phyloP scores from a whole-genome alignment of 2,797 vertebrate genomes.

The Tauraco hartlaubi region DNA sequence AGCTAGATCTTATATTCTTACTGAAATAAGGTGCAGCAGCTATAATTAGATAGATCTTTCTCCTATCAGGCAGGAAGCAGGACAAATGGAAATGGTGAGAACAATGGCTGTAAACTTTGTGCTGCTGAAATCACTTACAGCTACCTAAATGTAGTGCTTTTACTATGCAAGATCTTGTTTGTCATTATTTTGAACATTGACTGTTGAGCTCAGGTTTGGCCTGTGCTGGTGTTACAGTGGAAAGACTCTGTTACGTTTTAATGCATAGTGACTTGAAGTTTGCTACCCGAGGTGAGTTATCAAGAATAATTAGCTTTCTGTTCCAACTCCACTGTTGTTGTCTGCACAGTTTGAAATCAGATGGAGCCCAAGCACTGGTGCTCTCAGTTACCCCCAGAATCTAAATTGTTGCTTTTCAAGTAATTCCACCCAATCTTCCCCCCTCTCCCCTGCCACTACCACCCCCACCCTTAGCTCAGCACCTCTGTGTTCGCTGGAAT shows the following conservation, averaged over 20 bases:
- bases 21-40: not conserved
- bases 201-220: not conserved
- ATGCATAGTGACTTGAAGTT: not conserved
- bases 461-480: not conserved
- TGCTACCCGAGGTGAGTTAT: not conserved
- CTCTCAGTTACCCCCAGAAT: not conserved
- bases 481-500: constrained; percentile 5
- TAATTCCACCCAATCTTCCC: not conserved
- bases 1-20: not conserved
- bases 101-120: not conserved
- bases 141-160: not conserved
- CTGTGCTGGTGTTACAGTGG: not conserved
- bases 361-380: not conserved
- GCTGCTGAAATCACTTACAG: not conserved
- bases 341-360: not conserved
- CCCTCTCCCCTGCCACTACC: not conserved
- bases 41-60: not conserved
- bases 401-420: not conserved
- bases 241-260: accelerated
- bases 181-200: not conserved
- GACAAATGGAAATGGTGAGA: not conserved
- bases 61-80: not conserved
- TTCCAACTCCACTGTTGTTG: not conserved
- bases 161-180: not conserved
- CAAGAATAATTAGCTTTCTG: not conserved